Percentiles rank a stretch among this genome's conserved stretches.
phyloP scores from a whole-genome alignment of 2,113 vertebrate species.

The Tachycineta bicolor region DNA sequence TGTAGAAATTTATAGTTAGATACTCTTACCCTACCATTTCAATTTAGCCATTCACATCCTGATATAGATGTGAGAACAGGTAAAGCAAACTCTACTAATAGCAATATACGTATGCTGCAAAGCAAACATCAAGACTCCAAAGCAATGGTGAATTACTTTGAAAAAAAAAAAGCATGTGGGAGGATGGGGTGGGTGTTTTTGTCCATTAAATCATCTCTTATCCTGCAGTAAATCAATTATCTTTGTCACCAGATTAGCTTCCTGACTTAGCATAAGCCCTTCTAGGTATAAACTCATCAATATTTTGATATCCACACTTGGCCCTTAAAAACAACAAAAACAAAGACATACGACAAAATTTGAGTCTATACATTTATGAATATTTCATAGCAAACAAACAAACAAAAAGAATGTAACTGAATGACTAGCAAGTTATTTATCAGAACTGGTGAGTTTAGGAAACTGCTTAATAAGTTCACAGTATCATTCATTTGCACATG shows the following conservation, averaged over 20 bases:
- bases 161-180: not conserved
- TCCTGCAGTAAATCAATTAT: slow-evolving; percentile 2
- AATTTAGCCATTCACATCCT: not conserved
- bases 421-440: not conserved
- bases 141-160: not conserved
- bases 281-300: not conserved
- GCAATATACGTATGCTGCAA: not conserved
- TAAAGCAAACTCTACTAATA: not conserved
- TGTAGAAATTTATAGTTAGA: not conserved
- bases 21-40: not conserved
- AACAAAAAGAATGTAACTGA: not conserved
- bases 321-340: not conserved
- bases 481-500: not conserved
- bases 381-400: not conserved
- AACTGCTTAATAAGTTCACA: not conserved
- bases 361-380: not conserved
- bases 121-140: not conserved
- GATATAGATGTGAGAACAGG: not conserved
- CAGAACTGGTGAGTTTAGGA: not conserved
- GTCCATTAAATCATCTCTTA: slow-evolving; percentile 1
- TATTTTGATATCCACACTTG: not conserved
- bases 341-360: not conserved
- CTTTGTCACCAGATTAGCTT: not conserved
- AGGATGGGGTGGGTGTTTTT: not conserved
- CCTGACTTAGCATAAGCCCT: not conserved